These are phyloP conservation scores for Cyrtonyx montezumae DNA, from an alignment of 2,113 vertebrate genomes.

Conservation along the genomic window DNA sequence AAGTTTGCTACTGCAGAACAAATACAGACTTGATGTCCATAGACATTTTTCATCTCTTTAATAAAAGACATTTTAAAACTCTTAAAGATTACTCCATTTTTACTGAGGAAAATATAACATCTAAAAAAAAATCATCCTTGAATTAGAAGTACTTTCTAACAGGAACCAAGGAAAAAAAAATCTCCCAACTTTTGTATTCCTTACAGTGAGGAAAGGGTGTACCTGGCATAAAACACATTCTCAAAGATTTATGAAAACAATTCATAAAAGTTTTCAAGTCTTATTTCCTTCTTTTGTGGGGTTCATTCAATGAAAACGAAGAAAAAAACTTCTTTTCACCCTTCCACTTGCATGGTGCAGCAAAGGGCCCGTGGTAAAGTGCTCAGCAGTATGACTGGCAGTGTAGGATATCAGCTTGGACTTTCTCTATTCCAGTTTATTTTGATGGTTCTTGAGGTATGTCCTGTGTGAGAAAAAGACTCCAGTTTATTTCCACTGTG, in stretches of 20 bases:
- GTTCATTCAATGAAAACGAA: not conserved
- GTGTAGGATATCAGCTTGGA: not conserved
- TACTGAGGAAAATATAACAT: constrained; percentile 55
- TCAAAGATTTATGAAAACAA: constrained; percentile 11
- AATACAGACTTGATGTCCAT: not conserved
- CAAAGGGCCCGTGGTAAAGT: constrained; percentile 1
- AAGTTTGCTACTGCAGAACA: not conserved
- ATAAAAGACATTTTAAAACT: constrained; percentile 32
- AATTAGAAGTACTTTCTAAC: constrained; percentile 48
- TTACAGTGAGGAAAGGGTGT: not conserved
- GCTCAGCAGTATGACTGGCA: constrained; percentile 57
- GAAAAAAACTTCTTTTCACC: not conserved
- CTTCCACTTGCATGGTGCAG: not conserved
- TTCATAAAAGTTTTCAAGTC: not conserved
- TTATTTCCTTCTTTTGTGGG: not conserved
- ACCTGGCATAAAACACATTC: constrained; percentile 1
- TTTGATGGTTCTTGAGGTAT: not conserved
- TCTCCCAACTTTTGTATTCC: not conserved
- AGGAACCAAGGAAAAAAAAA: constrained; percentile 24
- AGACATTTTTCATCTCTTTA: not conserved
- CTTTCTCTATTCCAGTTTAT: not conserved
- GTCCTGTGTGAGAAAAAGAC: not conserved
- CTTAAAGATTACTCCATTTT: not conserved
- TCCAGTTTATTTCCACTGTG: not conserved
- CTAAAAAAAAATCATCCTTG: constrained; percentile 46